These are phyloP conservation scores for Bryconaethiops microstoma DNA, from an alignment of 2,797 vertebrate genomes.

Conservation along the genomic window DNA sequence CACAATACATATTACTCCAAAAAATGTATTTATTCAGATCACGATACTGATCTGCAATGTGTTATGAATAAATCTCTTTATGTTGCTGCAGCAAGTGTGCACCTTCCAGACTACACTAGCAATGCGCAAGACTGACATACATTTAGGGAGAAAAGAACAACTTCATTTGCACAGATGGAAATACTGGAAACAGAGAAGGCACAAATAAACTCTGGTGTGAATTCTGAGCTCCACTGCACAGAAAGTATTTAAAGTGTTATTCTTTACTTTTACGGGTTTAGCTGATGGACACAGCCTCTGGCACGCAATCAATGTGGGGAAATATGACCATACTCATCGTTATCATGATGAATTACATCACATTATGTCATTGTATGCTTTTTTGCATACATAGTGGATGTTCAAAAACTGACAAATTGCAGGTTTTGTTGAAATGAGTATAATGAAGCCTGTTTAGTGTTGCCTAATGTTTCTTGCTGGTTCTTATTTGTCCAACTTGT, in stretches of 20 bases:
- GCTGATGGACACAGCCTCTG: too few relatives aligned
- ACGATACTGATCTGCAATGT: constrained; percentile 10
- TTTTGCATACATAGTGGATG: too few relatives aligned
- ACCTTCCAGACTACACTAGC: constrained; percentile 7
- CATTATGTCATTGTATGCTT: too few relatives aligned
- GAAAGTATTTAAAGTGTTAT: neutral
- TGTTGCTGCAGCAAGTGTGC: neutral
- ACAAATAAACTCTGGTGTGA: neutral
- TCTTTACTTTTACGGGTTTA: too few relatives aligned
- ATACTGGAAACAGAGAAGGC: neutral
- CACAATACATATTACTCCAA: neutral
- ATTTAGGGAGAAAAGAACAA: neutral
- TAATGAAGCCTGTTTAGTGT: too few relatives aligned
- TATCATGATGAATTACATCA: neutral
- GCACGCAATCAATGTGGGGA: too few relatives aligned
- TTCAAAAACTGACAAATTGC: too few relatives aligned
- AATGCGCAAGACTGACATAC: constrained; percentile 3
- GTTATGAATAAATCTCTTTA: constrained; percentile 32
- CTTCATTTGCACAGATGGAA: constrained; percentile 16
- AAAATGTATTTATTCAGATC: constrained; percentile 20
- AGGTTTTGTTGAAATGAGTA: too few relatives aligned
- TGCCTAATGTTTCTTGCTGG: too few relatives aligned
- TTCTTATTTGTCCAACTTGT: too few relatives aligned
- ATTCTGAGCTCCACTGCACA: neutral
- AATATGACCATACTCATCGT: neutral